Base-by-base conservation (phyloP, 2,113 vertebrate genomes). In the Petaurus breviceps region DNA sequence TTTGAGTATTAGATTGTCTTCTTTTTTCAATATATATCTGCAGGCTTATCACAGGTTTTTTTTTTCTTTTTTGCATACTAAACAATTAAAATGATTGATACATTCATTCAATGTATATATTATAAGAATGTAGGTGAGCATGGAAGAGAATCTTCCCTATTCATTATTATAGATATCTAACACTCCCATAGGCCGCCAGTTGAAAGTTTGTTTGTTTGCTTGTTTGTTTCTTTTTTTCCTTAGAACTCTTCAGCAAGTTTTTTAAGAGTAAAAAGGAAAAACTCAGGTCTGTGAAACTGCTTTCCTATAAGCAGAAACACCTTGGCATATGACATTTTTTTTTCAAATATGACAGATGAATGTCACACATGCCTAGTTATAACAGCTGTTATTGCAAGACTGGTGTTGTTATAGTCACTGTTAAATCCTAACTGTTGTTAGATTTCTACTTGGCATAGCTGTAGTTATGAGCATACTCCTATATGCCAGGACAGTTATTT, bases 401-500 rank as follows among this genome's bases (percentile, higher is more conserved):
- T 90, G 52, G 89, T 90, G 94, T 61, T 90, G 55, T 61, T 92
- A 91, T 46, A 91, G 1, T 22, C 61, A 94, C 96, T 94, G 51
- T 96, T n/a, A 96, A 97, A 97, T 94, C 92, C 84, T 54, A 95
- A 94, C 90, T 2, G 0, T 94, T 93, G 93, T 93, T 97, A 84
- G 92, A 93, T 92, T 97, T 96, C 96, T 93, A 90, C 93, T 98
- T 96, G 92, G 51, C 50, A 95, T 53, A 97, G 95, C 91, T 95
- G 92, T 95, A 97, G 92, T 97, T 96, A 96, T 93, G 95, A 16
- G 49, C 95, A 91, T 90, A 91, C 31, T 97, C 92, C 49, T 96
- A 91, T 95, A 91, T 97, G 97, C 97, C 98, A 98, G 95, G 98
- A 98, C 11, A 0, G 98, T 98, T 98, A 97, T 97, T 98, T 98